Conservation (phyloP, 2,113 vertebrate genomes). For the Centropristis striata region DNA sequence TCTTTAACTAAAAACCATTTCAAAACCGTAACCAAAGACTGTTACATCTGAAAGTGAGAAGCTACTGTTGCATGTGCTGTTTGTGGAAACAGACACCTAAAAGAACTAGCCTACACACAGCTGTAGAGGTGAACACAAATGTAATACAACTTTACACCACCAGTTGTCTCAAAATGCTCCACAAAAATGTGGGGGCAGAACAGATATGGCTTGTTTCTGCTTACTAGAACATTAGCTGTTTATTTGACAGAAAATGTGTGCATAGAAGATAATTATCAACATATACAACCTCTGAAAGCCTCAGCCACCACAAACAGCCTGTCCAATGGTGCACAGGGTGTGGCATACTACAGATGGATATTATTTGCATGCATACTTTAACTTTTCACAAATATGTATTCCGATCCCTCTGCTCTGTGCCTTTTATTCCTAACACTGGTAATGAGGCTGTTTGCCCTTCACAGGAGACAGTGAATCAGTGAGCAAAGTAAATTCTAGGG, state of each 20-base stretch:
- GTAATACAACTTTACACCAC: no score
- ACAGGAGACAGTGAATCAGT: constrained; percentile 1
- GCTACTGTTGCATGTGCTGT: no score
- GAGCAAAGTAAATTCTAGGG: background rate
- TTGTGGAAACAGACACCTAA: no score
- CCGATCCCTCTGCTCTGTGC: background rate
- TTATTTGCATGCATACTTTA: background rate
- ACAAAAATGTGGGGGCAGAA: no score
- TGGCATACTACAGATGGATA: background rate
- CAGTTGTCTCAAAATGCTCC: no score
- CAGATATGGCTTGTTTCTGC: background rate
- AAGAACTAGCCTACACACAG: no score
- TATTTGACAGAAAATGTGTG: background rate
- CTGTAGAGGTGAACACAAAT: no score
- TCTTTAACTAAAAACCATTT: no score
- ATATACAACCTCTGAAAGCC: background rate
- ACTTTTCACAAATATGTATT: background rate
- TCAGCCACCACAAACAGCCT: background rate
- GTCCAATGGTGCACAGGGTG: background rate
- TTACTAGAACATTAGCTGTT: background rate
- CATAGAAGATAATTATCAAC: background rate
- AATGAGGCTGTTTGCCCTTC: background rate
- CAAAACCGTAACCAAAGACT: no score
- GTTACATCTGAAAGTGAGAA: no score
- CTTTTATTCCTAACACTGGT: background rate